Base-by-base conservation (phyloP, 1,140 invertebrate genomes). In the Rhyzopertha dominica region DNA sequence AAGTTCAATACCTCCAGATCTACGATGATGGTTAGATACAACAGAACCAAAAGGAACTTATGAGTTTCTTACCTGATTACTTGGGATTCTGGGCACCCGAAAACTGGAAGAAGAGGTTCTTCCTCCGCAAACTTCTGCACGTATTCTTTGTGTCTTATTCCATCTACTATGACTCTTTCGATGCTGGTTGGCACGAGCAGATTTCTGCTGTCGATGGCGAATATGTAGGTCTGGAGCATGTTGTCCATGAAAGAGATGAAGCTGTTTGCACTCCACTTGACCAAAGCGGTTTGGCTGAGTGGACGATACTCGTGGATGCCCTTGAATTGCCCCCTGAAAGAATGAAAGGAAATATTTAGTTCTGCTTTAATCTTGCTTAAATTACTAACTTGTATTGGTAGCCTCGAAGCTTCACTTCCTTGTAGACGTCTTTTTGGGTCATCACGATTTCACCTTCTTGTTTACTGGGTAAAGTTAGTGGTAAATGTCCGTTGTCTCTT, bases 191-290 rank as follows among this genome's bases (percentile, higher is more conserved):
- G 93, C 1, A 97, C 79, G 56, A 82, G 81, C 0, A 96, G 74
- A 13, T 79, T 75, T 46, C 85, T 68, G 0, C 82, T 81, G 51
- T 90, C 84, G n/a, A 77, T 69, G 17, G 77, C 76, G 1, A 95
- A 58, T 32, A 95, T 82, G 48, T 84, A 79, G 48, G 95, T 79
- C 64, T 97, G 94, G 12, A 96, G 67, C 81, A 96, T 86, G 13
- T 85, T 90, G 65, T 97, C 94, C 75, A 96, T 80, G 65, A 94
- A 96, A 0, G 90, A 78, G 0, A 93, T 81, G 90, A 90, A 97
- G 88, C 89, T 95, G 64, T 95, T 93, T 54, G 83, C 63, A n/a
- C 69, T 67, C 89, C 89, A 92, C 20, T 54, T 50, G 1, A 83
- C 65, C 13, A 62, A 62, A 13, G 80, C 84, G 25, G 14, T 10